Evolutionary conservation across 2,113 vertebrate genomes (phyloP).

Genomic region (Acanthisitta chloris): DNA sequence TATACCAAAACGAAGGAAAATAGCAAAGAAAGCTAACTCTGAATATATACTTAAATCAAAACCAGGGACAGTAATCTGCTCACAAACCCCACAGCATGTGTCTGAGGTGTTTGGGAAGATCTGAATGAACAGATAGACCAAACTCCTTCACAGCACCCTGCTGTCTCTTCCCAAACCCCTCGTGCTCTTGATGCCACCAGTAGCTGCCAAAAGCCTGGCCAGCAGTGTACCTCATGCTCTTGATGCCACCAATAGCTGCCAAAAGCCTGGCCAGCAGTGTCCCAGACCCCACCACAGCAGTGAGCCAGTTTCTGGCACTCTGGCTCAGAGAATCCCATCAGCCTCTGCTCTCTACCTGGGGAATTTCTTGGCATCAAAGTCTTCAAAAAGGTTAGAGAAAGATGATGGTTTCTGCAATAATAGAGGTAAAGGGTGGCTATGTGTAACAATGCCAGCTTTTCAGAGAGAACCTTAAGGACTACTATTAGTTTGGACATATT

Average conservation of each 20-base stretch:
- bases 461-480: neutral
- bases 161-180: fast-evolving
- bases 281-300: neutral
- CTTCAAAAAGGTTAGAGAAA: neutral
- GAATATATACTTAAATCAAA: neutral
- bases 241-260: neutral
- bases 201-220: neutral
- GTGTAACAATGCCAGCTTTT: neutral
- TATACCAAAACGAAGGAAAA: neutral
- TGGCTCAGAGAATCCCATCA: neutral
- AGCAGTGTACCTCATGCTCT: fast-evolving
- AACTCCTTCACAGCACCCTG: fast-evolving
- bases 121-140: fast-evolving
- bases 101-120: neutral
- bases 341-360: neutral
- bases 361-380: neutral
- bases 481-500: neutral
- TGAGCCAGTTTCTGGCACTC: neutral
- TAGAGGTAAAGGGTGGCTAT: neutral
- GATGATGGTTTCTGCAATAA: neutral
- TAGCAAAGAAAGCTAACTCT: neutral
- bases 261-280: neutral
- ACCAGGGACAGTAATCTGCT: neutral
- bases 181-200: fast-evolving
- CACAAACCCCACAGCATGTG: fast-evolving